These are phyloP conservation scores for Pseudolycoriella hygida DNA, from an alignment of 2,888 invertebrate species.

Conservation along the genomic window DNA sequence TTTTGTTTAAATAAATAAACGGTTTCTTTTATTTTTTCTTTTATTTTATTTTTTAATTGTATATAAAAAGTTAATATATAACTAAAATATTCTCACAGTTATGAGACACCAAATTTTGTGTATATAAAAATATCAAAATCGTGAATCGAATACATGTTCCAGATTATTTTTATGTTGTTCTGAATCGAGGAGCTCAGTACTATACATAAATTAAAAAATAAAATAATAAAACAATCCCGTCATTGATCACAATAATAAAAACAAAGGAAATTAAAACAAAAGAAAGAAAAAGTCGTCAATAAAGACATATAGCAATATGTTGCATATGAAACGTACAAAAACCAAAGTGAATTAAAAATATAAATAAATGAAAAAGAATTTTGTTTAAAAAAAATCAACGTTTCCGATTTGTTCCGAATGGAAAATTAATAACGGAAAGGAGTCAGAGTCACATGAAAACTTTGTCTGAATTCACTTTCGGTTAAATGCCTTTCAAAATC, in stretches of 20 bases:
- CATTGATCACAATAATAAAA: background rate
- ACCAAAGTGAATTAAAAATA: background rate
- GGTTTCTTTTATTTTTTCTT: no score
- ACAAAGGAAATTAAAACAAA: background rate
- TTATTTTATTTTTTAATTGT: background rate
- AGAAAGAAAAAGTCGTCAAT: background rate
- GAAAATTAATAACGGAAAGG: background rate
- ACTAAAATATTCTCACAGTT: background rate
- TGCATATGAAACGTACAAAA: background rate
- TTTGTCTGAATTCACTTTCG: background rate
- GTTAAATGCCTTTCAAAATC: background rate
- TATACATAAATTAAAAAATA: background rate
- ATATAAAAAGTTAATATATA: background rate
- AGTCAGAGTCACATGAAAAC: background rate
- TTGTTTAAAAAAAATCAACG: background rate
- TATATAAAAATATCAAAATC: no score
- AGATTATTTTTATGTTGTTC: no score
- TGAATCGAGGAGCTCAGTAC: background rate
- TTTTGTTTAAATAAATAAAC: no score
- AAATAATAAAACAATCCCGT: background rate
- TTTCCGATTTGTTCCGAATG: no score
- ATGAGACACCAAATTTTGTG: background rate
- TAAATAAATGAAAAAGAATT: background rate
- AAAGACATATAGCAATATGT: background rate
- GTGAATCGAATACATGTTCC: no score